Evolutionary conservation across 30 jellyfish, hydroid and myxozoan species (phyloP), one percentile per base, ranked within the genome.

Genomic region (Aurelia sp.): DNA sequence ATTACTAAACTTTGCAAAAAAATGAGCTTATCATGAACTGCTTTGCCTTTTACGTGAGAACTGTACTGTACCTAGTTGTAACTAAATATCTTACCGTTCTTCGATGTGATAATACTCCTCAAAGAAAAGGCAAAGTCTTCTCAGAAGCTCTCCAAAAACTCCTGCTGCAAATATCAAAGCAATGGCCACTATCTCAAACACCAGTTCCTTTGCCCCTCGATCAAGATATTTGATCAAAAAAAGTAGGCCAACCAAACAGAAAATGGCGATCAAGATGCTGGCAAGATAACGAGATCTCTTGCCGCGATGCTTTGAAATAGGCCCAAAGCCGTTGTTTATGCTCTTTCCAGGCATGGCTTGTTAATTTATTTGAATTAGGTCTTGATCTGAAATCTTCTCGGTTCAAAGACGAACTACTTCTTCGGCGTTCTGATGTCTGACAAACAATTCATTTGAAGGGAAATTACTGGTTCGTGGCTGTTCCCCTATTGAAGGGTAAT

Each of bases 291-390:
- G 63, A 41, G 84, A 62, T 55, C 85, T 74, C 13, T 78, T 37
- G n/a, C 90, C 79, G 15, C 96, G 79, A 57, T 84, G 62, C 66
- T 77, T 82, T n/a, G 86, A 41, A 20, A 91, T 72, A 21, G 96
- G 93, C 57, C 93, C 96, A 79, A 91, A 86, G 62, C 98, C 96
- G 60, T 91, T 91, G 75, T 86, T 84, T 30, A 52, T 53, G 69
- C 22, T 59, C 35, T 5, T 19, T 30, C 40, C 72, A 37, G 37
- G 44, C 20, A 51, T 35, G 44, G 13, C 17, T 6, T 50, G 20
- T 7, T 10, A 13, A 44, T 44, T 5, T 37, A 37, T 37, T 37
- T 37, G 10, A 37, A 37, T 37, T 37, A 2, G 55, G 55, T 44
- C 55, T 44, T 44, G 10, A 9, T 37, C 10, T 37, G 15, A 10